phyloP scores from a whole-genome alignment of 2,888 invertebrate genomes.

The Acleris literana region DNA sequence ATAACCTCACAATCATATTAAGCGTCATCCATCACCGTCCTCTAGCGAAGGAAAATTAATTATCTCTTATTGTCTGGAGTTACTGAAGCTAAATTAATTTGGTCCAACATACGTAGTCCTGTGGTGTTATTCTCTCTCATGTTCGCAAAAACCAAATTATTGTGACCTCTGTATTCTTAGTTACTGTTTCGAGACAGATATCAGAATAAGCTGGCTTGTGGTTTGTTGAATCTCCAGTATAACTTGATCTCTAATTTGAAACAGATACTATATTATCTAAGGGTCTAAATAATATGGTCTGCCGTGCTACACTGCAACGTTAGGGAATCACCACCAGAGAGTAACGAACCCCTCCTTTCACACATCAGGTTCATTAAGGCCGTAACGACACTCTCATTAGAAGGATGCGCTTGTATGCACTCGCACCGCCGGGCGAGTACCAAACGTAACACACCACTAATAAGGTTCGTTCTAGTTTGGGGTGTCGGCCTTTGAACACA shows the following conservation, averaged over 20 bases:
- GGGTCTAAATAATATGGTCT: too few relatives aligned
- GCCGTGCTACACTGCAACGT: too few relatives aligned
- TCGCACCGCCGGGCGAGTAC: background rate
- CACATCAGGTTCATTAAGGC: constrained; percentile 35
- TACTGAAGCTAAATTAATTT: constrained; percentile 32
- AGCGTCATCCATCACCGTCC: constrained; percentile 22
- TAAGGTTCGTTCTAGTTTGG: background rate
- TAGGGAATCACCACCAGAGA: background rate
- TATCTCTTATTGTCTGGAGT: constrained; percentile 26
- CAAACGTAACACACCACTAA: background rate
- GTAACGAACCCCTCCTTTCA: constrained; percentile 36
- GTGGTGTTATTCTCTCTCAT: too few relatives aligned
- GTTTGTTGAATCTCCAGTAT: too few relatives aligned
- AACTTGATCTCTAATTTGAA: too few relatives aligned
- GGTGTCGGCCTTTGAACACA: background rate
- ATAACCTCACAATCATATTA: background rate
- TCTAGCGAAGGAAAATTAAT: constrained; percentile 23
- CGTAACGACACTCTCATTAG: constrained; percentile 36
- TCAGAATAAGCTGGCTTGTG: too few relatives aligned
- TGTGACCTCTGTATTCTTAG: too few relatives aligned
- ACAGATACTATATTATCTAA: too few relatives aligned
- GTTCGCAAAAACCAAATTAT: too few relatives aligned
- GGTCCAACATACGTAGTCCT: constrained; percentile 25
- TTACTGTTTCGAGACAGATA: too few relatives aligned
- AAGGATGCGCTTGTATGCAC: constrained; percentile 35